Base-by-base conservation (phyloP, 2,888 invertebrate species). In the Andrena praecox region DNA sequence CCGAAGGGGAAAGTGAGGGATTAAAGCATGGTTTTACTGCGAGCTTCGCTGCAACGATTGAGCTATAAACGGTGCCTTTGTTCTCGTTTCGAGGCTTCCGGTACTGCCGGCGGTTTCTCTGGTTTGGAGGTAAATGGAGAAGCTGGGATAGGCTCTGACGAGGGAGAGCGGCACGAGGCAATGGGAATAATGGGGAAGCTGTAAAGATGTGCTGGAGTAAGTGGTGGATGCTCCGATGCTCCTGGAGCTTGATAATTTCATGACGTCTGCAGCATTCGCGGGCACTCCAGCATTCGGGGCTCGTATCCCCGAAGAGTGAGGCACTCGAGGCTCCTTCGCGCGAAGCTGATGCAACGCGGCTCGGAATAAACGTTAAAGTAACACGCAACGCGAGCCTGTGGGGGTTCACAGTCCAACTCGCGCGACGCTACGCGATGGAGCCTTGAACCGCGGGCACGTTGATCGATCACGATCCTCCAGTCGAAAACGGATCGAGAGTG, bases 121-220 rank as follows among this genome's bases (percentile, higher is more conserved):
- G 66, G 50, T 54, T 74, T 62, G 24, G 8, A 12, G 29, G 10
- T 42, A 42, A 12, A 63, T 62, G 56, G 79, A 31, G 42, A 79
- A 63, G 29, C 31, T 12, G 24, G 42, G n/a, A 5, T 29, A 54
- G 64, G 12, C n/a, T 35, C 77, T 27, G 62, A 16, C 50, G 52
- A 66, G 66, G 33, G 52, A 52, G 1, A 50, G 20, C 10, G 16
- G 52, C 54, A 68, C 68, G 31, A 63, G 48, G 35, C 63, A 79
- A 78, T 77, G 77, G 78, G 56, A 78, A 78, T 79, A 68, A 78
- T 69, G 78, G 48, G 78, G 20, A 48, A 56, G 62, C 48, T 27
- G 52, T 63, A 31, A 48, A 33, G 50, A 20, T 63, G 29, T 10
- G 35, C 10, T 2, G 2, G 42, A 20, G 56, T 27, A 56, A 73